A percentile compares a stretch with the other conserved stretches of the same genome.
These are phyloP conservation scores for Drosophila pegasa DNA, from an alignment of 2,888 invertebrate species.

Conservation along the genomic window DNA sequence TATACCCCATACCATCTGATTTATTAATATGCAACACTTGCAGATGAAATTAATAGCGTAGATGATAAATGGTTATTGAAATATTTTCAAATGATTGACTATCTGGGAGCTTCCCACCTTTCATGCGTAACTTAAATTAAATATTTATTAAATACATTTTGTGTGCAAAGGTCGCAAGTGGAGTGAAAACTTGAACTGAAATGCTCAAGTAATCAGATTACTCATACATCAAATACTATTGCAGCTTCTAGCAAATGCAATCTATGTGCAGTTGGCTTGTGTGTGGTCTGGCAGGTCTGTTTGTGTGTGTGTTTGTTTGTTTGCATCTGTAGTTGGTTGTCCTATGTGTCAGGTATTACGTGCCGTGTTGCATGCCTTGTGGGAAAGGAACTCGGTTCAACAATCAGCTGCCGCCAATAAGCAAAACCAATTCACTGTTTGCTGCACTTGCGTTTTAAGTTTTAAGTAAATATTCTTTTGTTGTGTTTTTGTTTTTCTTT, in stretches of 20 bases:
- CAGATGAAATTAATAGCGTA: not conserved
- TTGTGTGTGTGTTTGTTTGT: not conserved
- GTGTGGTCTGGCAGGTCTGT: not conserved
- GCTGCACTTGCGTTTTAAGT: slow-evolving; percentile 29
- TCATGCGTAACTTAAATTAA: not conserved
- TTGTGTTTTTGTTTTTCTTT: slow-evolving; percentile 31
- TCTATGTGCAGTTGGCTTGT: slow-evolving; percentile 1
- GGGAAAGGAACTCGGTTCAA: slow-evolving; percentile 25
- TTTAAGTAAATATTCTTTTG: slow-evolving; percentile 22
- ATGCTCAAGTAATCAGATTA: not conserved
- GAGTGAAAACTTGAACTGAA: not conserved
- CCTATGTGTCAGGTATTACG: slow-evolving; percentile 25
- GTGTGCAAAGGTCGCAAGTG: not conserved
- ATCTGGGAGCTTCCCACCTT: not conserved
- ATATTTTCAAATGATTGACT: not conserved
- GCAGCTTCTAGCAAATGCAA: not conserved
- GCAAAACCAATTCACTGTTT: slow-evolving; percentile 51
- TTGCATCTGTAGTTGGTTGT: slow-evolving; percentile 24
- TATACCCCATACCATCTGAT: not conserved
- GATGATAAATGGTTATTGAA: not conserved
- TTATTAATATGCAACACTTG: not conserved
- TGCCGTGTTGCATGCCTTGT: slow-evolving; percentile 74
- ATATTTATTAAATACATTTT: not conserved
- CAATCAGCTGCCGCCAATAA: slow-evolving; percentile 56
- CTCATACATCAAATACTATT: not conserved